Conservation (phyloP, 2,113 vertebrate species). For the Daboia siamensis region DNA sequence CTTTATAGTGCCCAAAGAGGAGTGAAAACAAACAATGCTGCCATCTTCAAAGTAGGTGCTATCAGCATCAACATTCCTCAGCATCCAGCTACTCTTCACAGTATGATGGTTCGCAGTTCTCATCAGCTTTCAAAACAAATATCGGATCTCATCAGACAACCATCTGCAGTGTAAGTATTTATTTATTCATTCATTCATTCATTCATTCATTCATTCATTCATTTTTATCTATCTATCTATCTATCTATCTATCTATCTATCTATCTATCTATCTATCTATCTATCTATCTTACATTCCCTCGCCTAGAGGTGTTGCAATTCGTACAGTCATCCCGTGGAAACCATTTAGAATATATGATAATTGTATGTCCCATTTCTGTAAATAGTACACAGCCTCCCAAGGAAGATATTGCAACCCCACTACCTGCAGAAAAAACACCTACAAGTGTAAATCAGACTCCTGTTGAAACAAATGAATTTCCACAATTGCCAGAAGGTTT, state of each 20-base stretch:
- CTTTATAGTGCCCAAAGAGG: conserved; percentile 95
- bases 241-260: too few species aligned
- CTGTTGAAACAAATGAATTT: conserved; percentile 93
- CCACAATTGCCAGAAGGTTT: conserved; percentile 95
- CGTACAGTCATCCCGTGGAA: rapidly evolving
- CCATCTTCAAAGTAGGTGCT: conserved; percentile 92
- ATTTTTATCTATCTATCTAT: too few species aligned
- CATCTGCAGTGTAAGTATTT: conserved; percentile 79
- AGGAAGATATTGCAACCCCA: conserved; percentile 88
- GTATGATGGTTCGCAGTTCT: conserved; percentile 99
- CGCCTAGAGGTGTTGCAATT: not conserved
- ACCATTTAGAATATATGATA: not conserved
- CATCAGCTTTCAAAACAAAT: conserved; percentile 99
- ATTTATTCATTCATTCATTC: not conserved
- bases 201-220: not conserved
- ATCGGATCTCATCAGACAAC: conserved; percentile 97
- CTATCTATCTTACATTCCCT: not conserved
- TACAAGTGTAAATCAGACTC: conserved; percentile 92
- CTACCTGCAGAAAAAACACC: conserved; percentile 87
- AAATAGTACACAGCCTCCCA: conserved; percentile 79
- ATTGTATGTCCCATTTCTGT: not conserved
- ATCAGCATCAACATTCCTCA: conserved; percentile 98
- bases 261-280: not conserved
- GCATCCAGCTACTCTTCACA: conserved; percentile 94
- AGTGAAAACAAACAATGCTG: conserved; percentile 91